Base-by-base conservation (phyloP, 2,113 vertebrate genomes). In the Oophaga pumilio region DNA sequence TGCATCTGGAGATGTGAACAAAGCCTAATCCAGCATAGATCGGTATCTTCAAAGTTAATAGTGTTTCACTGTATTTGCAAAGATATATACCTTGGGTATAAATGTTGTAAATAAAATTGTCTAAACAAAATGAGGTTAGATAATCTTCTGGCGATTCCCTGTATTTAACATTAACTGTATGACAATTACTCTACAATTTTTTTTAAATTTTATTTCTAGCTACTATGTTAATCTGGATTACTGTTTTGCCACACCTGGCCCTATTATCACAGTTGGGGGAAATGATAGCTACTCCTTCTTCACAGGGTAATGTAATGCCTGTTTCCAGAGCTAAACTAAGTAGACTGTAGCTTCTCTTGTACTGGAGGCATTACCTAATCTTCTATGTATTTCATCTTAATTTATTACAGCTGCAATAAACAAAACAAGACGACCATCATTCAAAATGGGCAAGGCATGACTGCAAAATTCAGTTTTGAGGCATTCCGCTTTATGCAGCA, bases 401-500 rank as follows among this genome's bases (percentile, higher is more conserved):
- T 76, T 64, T 76, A 4, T n/a, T 74, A 22, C 24, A 87, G 86
- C 8, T 96, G 95, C 22, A 11, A 60, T 7, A 33, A 91, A 52
- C 59, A 92, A 43, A 4, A 87, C 11, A 91, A 24, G 76, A 91
- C 93, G 0, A 12, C 62, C 0, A 73, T 96, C 33, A 89, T 89
- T 7, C 84, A 12, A 60, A 96, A 95, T 6, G 95, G 95, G 1
- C 1, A 84, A 6, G 91, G 90, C 62, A 91, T 49, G 24, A 64
- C 15, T 3, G 91, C 94, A 20, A 89, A 28, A 17, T 96, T 95
- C 84, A 88, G 90, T 86, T 96, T 96, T 71, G 92, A 95, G 86
- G 90, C 95, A 13, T 96, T 96, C 90, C 93, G 95, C 80, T 96
- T 96, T 12, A 89, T 94, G 73, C 90, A 92, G 90, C 93, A 95